These are phyloP conservation scores for Mythimna pallens DNA, from an alignment of 2,888 invertebrate species.

Conservation along the genomic window DNA sequence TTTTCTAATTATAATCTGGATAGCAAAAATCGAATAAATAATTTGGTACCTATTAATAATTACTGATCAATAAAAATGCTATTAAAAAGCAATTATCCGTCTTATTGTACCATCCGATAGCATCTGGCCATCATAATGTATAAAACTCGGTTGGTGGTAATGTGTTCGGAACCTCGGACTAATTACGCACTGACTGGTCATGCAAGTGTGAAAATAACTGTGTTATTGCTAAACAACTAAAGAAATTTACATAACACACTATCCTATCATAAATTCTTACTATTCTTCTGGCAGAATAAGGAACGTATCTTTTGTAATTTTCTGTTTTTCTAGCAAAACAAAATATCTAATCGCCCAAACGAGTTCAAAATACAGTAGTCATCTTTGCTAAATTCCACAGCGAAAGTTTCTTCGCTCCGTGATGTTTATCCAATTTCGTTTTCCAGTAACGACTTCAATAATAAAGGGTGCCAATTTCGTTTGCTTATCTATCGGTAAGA, in stretches of 20 bases:
- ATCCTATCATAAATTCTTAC: conserved; percentile 11
- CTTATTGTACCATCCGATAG: conserved; percentile 49
- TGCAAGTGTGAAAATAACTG: conserved; percentile 61
- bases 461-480: conserved; percentile 62
- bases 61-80: conserved; percentile 42
- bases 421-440: conserved; percentile 26
- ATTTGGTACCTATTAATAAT: conserved; percentile 23
- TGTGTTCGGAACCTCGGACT: conserved; percentile 32
- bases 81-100: conserved; percentile 64
- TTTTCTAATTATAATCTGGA: conserved; percentile 22
- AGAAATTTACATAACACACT: conserved; percentile 48
- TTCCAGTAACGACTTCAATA: conserved; percentile 37
- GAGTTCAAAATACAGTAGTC: neutral
- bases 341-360: neutral
- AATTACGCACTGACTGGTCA: conserved; percentile 49
- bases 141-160: conserved; percentile 59
- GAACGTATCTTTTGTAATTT: conserved; percentile 19
- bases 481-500: conserved; percentile 56
- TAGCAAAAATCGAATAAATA: conserved; percentile 26
- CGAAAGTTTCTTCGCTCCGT: neutral
- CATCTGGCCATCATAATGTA: conserved; percentile 54
- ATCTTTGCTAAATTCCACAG: conserved; percentile 1
- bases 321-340: neutral
- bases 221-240: conserved; percentile 44
- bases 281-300: conserved; percentile 12